phyloP scores from a whole-genome alignment of 2,888 invertebrate genomes.

The Acleris literana region DNA sequence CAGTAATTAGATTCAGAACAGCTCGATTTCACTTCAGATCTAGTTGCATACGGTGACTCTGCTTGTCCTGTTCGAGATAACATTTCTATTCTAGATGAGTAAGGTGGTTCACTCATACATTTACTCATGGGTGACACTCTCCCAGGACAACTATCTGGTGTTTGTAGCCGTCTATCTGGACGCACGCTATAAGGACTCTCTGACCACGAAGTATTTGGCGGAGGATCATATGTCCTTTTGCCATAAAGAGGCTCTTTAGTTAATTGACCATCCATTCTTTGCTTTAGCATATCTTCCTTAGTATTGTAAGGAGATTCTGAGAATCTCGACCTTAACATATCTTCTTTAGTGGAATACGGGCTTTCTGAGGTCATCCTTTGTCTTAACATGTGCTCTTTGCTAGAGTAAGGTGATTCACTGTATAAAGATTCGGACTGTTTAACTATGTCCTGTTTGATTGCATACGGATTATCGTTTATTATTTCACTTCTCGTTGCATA shows the following conservation, averaged over 20 bases:
- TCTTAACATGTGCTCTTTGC: conserved; percentile 75
- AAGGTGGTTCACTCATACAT: conserved; percentile 79
- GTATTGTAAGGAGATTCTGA: conserved; percentile 80
- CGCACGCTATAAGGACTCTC: conserved; percentile 71
- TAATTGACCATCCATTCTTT: conserved; percentile 66
- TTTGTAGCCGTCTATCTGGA: conserved; percentile 73
- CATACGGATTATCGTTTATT: conserved; percentile 55
- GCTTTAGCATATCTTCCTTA: conserved; percentile 77
- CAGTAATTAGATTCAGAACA: conserved; percentile 72
- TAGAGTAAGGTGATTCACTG: conserved; percentile 75
- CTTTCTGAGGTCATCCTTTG: conserved; percentile 70
- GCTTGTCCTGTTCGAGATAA: conserved; percentile 67
- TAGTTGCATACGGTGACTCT: conserved; percentile 70
- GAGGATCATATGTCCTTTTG: conserved; percentile 77
- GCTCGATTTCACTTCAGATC: conserved; percentile 73
- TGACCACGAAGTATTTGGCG: conserved; percentile 69
- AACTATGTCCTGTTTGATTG: conserved; percentile 59
- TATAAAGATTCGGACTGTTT: conserved; percentile 67
- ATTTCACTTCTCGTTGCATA: conserved; percentile 55
- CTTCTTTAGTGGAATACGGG: conserved; percentile 78
- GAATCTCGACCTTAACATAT: conserved; percentile 78
- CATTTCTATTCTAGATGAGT: conserved; percentile 75
- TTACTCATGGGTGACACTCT: conserved; percentile 73
- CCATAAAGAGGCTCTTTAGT: conserved; percentile 71
- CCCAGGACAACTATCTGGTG: conserved; percentile 69